Base-by-base conservation (phyloP, 1,140 invertebrate species). In the Littorina saxatilis region DNA sequence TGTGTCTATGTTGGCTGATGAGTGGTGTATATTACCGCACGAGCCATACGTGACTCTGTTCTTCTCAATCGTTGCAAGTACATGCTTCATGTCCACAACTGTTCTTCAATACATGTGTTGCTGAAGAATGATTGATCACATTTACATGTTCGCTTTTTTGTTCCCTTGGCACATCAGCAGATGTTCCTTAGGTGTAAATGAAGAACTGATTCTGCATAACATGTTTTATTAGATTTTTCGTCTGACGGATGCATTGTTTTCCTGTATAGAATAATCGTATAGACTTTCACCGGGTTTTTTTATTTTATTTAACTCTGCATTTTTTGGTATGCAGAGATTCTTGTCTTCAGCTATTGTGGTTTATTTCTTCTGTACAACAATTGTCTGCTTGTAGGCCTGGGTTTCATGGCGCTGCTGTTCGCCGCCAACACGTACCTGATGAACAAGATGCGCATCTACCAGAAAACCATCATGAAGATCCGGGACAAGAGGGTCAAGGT, bases 361-460 rank as follows among this genome's bases (percentile, higher is more conserved):
- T n/a, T 7, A 20, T 13, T 9, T 13, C n/a, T 9, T 13, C 27
- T 27, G 11, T 13, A 20, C 7, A 13, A 7, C 5, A 13, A 5
- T 11, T 63, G 58, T 63, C 58, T 88, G 58, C 75, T 93, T 15
- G 90, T 88, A 43, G 92, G 92, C 17, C 68, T 93, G 13, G 86
- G 66, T 1, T 87, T 92, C 5, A 74, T 74, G 72, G 72, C 39
- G 13, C 0, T 47, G 35, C 97, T 0, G 91, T 98, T 20, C 97
- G 96, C 87, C 97, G 98, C 92, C 92, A 99, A 1, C 99, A 97
- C 96, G 93, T 95, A 27, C 95, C 95, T 83, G 91, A 94, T 40
- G 93, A 89, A 95, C 89, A 95, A 95, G 91, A 95, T 94, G 23
- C 90, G 92, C 63, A 91, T 89, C 52, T 93, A 97, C 79, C 92